phyloP scores from a whole-genome alignment of 53 echinoderm and acorn worm species.

The Actinopyga echinites region DNA sequence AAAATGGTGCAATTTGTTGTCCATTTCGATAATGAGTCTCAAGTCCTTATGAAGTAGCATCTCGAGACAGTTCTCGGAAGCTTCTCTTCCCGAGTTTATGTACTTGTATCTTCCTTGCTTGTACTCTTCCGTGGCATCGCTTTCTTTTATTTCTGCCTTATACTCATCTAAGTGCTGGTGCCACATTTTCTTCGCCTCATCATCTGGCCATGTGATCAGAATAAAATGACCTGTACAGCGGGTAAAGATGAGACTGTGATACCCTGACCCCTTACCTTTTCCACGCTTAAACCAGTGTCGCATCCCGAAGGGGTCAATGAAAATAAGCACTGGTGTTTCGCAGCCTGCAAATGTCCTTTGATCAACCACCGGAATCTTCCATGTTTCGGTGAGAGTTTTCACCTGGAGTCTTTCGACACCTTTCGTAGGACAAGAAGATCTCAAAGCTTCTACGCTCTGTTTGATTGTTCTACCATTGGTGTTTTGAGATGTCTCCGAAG shows the following conservation, averaged over 20 bases:
- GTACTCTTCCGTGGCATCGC: constrained; percentile 1
- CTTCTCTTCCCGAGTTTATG: background rate
- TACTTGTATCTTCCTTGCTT: constrained; percentile 14
- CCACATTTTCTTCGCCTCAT: background rate
- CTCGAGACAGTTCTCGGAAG: background rate
- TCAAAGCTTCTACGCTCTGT: too few relatives aligned
- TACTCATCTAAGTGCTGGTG: constrained; percentile 17
- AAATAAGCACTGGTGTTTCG: constrained; percentile 12
- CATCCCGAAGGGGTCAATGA: constrained; percentile 31
- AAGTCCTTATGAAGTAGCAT: background rate
- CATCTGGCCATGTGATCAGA: constrained; percentile 16
- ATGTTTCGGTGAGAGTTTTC: background rate
- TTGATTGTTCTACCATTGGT: too few relatives aligned
- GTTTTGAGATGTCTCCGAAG: too few relatives aligned
- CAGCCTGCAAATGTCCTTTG: constrained; percentile 32
- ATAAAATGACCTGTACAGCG: constrained; percentile 23
- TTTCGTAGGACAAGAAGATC: too few relatives aligned
- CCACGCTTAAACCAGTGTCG: constrained; percentile 18
- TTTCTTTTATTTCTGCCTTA: background rate
- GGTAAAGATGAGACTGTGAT: constrained; percentile 37
- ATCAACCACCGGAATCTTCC: constrained; percentile 6
- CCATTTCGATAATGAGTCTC: too few relatives aligned
- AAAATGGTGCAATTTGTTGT: too few relatives aligned
- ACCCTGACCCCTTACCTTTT: constrained; percentile 25
- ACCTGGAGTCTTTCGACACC: too few relatives aligned